A percentile compares a stretch with the other conserved stretches of the same genome.
phyloP scores from a whole-genome alignment of 2,113 vertebrate genomes.

The Atrichornis clamosus region DNA sequence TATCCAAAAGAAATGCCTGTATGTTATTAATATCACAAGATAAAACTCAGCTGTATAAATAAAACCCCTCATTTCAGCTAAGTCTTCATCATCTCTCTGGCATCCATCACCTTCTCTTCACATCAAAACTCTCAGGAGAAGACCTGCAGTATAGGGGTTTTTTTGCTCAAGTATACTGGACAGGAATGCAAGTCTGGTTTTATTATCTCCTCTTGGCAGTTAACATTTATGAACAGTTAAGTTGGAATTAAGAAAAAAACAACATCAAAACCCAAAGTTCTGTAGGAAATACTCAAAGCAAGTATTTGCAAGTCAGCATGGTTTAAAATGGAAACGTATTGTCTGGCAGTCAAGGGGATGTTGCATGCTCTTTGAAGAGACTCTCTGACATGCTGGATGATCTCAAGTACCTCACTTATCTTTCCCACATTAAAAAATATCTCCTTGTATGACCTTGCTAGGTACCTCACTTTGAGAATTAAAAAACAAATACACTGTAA shows the following conservation, averaged over 20 bases:
- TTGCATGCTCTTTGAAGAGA: background rate
- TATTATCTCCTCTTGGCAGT: background rate
- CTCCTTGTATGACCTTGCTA: background rate
- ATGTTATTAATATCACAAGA: constrained; percentile 43
- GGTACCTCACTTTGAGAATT: background rate
- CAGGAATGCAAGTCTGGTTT: background rate
- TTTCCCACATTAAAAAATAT: background rate
- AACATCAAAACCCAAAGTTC: background rate
- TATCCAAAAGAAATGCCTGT: constrained; percentile 5
- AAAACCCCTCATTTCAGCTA: constrained; percentile 9
- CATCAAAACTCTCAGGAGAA: background rate
- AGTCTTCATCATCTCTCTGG: constrained; percentile 33
- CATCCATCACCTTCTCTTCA: background rate
- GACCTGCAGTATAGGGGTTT: background rate
- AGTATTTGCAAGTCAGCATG: background rate
- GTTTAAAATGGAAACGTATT: background rate
- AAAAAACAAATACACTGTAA: constrained; percentile 2
- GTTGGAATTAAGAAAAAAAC: background rate
- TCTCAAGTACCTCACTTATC: background rate
- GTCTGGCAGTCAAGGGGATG: background rate
- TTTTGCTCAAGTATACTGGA: background rate
- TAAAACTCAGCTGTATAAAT: constrained; percentile 56
- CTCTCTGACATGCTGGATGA: background rate
- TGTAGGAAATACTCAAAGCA: background rate
- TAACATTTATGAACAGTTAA: background rate